Conservation (phyloP, 1,140 invertebrate genomes). For the Plodia interpunctella region DNA sequence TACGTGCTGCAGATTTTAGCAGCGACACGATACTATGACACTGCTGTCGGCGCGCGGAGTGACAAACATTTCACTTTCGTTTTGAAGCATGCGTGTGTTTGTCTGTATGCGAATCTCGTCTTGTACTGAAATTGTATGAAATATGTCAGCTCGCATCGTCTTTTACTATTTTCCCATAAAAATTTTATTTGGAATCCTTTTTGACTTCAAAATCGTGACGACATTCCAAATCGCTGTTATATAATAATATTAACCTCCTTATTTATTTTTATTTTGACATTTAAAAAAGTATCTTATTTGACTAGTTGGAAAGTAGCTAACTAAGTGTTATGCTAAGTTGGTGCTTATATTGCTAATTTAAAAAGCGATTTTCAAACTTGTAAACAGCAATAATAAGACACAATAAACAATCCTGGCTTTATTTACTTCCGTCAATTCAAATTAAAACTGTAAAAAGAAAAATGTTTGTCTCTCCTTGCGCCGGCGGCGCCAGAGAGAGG, state of each 20-base stretch:
- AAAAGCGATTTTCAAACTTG: too few species aligned
- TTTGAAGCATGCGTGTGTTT: slow-evolving; percentile 1
- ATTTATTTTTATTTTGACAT: too few species aligned
- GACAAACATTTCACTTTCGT: slow-evolving; percentile 31
- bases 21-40: slow-evolving; percentile 26
- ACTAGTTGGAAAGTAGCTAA: too few species aligned
- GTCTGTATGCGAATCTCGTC: neutral
- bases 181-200: too few species aligned
- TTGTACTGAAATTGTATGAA: neutral
- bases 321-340: too few species aligned
- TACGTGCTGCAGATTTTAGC: slow-evolving; percentile 25
- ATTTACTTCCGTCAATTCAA: neutral
- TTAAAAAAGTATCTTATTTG: too few species aligned
- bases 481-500: slow-evolving; percentile 54
- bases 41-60: slow-evolving; percentile 19
- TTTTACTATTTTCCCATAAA: too few species aligned
- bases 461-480: slow-evolving; percentile 34
- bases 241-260: too few species aligned
- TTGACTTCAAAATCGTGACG: too few species aligned
- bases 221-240: too few species aligned
- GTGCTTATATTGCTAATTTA: too few species aligned
- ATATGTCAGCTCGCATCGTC: neutral
- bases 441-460: slow-evolving; percentile 9
- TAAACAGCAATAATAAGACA: too few species aligned
- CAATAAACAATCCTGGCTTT: neutral